Evolutionary conservation across 2,888 invertebrate species (phyloP).

Genomic region (Noctua comes): DNA sequence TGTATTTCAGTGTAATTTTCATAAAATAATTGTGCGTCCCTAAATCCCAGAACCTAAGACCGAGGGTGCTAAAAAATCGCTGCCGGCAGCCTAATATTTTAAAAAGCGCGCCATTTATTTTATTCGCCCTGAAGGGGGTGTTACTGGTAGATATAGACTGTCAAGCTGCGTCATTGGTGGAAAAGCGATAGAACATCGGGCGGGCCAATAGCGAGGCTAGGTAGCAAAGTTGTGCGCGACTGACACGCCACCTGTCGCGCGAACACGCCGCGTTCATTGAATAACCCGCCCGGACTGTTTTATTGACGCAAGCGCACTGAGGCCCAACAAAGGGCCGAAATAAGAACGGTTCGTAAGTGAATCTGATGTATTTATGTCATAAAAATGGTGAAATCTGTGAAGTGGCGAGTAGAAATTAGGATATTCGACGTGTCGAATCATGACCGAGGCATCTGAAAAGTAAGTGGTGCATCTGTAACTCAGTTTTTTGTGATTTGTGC

Average conservation of each 20-base stretch:
- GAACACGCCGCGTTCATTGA: slow-evolving; percentile 86
- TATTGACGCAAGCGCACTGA: slow-evolving; percentile 89
- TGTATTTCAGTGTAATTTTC: slow-evolving; percentile 30
- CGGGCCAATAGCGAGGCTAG: slow-evolving; percentile 75
- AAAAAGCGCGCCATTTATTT: slow-evolving; percentile 77
- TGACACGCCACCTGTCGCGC: slow-evolving; percentile 88
- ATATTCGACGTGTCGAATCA: slow-evolving; percentile 95
- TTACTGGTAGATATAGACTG: slow-evolving; percentile 75
- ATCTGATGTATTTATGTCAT: slow-evolving; percentile 94
- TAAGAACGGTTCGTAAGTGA: slow-evolving; percentile 88
- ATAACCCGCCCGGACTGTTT: slow-evolving; percentile 87
- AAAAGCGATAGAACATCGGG: slow-evolving; percentile 64
- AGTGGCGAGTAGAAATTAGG: slow-evolving; percentile 95
- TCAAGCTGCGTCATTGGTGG: slow-evolving; percentile 77
- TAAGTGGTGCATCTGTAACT: slow-evolving; percentile 90
- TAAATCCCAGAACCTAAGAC: slow-evolving; percentile 37
- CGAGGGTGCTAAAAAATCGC: slow-evolving; percentile 62
- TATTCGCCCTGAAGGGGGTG: slow-evolving; percentile 68
- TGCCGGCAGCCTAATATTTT: slow-evolving; percentile 71
- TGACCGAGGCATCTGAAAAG: slow-evolving; percentile 98
- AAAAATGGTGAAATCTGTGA: slow-evolving; percentile 96
- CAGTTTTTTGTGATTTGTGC: slow-evolving; percentile 78
- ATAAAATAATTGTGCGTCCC: slow-evolving; percentile 27
- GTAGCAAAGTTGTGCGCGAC: slow-evolving; percentile 78
- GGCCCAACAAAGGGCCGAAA: slow-evolving; percentile 90